Base-by-base conservation (phyloP, 2,113 vertebrate genomes). In the Galeopterus variegatus region DNA sequence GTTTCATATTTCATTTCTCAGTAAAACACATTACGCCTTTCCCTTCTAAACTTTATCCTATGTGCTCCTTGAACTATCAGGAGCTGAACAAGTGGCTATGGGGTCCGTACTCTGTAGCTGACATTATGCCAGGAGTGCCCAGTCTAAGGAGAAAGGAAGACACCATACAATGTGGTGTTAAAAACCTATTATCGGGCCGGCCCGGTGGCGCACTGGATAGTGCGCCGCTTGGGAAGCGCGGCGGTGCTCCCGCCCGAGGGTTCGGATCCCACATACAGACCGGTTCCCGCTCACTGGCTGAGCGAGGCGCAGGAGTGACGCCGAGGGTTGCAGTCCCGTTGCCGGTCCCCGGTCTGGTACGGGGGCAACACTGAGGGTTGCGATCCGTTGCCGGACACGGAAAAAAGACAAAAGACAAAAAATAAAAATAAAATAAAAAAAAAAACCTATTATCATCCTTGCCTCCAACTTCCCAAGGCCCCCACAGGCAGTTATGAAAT, bases 1-100 rank as follows among this genome's bases (percentile, higher is more conserved):
- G 21, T 77, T 94, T 69, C 33, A 48, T 36, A 81, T 82, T 95
- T 94, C 45, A 69, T 62, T 83, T 97, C 50, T 84, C 65, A 79
- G 69, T 33, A 95, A 93, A 87, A 79, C 33, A 72, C 31, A 72
- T 85, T 50, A 56, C 9, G 62, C 26, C 31, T 86, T 85, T 48
- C 58, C 19, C 48, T 79, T 88, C 33, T 72, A 70, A 95, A 58
- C 21, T 41, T 91, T 50, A 89, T 41, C 36, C 15, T 33, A 28
- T 45, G 67, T 95, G 72, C 58, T 82, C 45, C 67, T 70, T 36
- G 11, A 95, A 58, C 58, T 75, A 54, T n/a, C 31, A 45, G 60
- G 26, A n/a, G 31, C 60, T 70, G 28, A 41, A 8, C 36, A 85
- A 52, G 56, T 54, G 9, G 45, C 56, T 64, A 45, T 26, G 7